A percentile compares a stretch with the other conserved stretches of the same genome.
Conservation (phyloP, 1,140 invertebrate genomes). For the Eciton burchellii region DNA sequence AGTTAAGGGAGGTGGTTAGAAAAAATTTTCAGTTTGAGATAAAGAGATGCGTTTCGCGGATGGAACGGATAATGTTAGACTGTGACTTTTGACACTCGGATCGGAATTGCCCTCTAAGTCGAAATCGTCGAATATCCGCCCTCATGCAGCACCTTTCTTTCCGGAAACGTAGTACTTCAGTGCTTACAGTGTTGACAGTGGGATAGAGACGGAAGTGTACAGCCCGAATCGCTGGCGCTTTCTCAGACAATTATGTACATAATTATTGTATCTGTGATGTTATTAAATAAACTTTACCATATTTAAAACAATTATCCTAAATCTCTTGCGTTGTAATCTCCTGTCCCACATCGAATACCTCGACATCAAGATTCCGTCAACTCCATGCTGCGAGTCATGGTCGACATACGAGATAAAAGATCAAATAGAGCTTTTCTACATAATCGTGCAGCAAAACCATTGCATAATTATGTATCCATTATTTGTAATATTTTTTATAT, state of each 20-base stretch:
- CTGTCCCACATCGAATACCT: no score
- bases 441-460: no score
- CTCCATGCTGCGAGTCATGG: no score
- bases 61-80: constrained; percentile 60
- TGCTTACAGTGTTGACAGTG: constrained; percentile 78
- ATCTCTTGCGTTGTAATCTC: no score
- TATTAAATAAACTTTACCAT: constrained; percentile 84
- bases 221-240: constrained; percentile 54
- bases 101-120: constrained; percentile 51
- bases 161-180: constrained; percentile 79
- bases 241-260: constrained; percentile 80
- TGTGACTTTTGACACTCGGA: constrained; percentile 60
- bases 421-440: no score
- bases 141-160: constrained; percentile 73
- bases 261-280: constrained; percentile 85
- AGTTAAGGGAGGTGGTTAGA: constrained; percentile 50
- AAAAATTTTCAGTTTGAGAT: constrained; percentile 33
- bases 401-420: no score
- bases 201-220: constrained; percentile 70
- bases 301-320: constrained; percentile 80
- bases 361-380: no score
- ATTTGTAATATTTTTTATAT: no score
- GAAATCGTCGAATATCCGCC: constrained; percentile 73
- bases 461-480: no score
- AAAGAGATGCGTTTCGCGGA: constrained; percentile 34